Base-by-base conservation (phyloP, 2,888 invertebrate species). In the Synergus japonicus region DNA sequence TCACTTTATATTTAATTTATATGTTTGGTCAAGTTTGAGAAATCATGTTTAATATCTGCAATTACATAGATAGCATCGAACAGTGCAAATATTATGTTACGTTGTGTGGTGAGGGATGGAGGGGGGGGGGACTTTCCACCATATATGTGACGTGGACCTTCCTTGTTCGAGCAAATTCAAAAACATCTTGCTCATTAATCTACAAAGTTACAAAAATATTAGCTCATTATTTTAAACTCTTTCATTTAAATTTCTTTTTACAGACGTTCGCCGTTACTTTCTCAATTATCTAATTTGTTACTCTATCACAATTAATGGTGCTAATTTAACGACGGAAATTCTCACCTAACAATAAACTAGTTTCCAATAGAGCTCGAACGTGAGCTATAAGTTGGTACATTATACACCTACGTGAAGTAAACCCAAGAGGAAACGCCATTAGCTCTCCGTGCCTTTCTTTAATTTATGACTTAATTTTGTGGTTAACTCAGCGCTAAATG, bases 401-500 rank as follows among this genome's bases (percentile, higher is more conserved):
- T 54, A 73, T 73, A 73, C 73, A 73, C 73, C 54, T 54, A 73
- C 54, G 73, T 73, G 73, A 37, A 54, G 29, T 69, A 73, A 73
- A 37, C n/a, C 37, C 10, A 5, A 54, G 54, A 54, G 73, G 49
- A 69, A 69, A 69, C 69, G 46, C 69, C 49, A 69, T 69, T 69
- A 73, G 54, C 73, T 73, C 73, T 73, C 69, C 73, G 73, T 73
- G 73, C 54, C 73, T 73, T 73, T 73, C 73, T 73, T 73, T 73
- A 73, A 73, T 73, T 73, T 73, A 73, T 73, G 73, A 73, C 73
- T 73, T 73, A 73, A 73, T 73, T 73, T 73, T 73, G 73, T 73
- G 73, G 73, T 73, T 73, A 69, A 69, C 69, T 69, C 69, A 69
- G 69, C 69, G 49, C 49, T 69, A 73, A 73, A 73, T 73, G 73